Conservation (phyloP, 2,888 invertebrate species). For the Sepioteuthis lessoniana region DNA sequence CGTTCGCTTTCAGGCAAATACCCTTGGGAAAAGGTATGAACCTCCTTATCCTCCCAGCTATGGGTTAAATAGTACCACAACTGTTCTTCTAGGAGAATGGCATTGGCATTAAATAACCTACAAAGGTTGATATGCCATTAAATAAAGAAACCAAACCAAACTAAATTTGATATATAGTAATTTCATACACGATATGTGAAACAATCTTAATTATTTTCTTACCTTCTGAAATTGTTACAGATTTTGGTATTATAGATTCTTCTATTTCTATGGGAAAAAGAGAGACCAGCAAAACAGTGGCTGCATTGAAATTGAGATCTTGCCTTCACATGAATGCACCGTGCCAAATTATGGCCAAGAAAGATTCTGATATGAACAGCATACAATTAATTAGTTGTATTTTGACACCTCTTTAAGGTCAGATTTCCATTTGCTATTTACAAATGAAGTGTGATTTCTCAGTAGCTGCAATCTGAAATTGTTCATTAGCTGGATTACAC, state of each 20-base stretch:
- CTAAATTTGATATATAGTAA: not conserved
- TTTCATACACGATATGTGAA: not conserved
- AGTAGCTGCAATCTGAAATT: not conserved
- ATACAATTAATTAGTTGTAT: slow-evolving; percentile 15
- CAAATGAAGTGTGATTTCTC: slow-evolving; percentile 6
- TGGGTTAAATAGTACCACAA: too few species aligned
- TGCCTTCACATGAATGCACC: not conserved
- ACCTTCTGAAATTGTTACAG: not conserved
- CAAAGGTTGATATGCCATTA: too few species aligned
- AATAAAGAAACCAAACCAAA: too few species aligned
- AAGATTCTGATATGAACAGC: not conserved
- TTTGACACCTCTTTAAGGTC: slow-evolving; percentile 33
- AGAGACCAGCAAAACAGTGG: not conserved
- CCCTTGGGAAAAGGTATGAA: too few species aligned
- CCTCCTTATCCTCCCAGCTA: too few species aligned
- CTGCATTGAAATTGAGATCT: not conserved
- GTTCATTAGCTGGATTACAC: not conserved
- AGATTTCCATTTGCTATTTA: not conserved
- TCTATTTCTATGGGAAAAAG: not conserved
- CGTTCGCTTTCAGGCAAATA: too few species aligned
- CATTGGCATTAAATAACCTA: too few species aligned
- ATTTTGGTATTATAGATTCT: not conserved
- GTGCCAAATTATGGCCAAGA: not conserved
- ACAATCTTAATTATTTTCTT: not conserved
- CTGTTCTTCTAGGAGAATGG: too few species aligned